Percentiles rank a stretch among this genome's conserved stretches.
These are phyloP conservation scores for Torymus texanus DNA, from an alignment of 2,888 invertebrate species.

Conservation along the genomic window DNA sequence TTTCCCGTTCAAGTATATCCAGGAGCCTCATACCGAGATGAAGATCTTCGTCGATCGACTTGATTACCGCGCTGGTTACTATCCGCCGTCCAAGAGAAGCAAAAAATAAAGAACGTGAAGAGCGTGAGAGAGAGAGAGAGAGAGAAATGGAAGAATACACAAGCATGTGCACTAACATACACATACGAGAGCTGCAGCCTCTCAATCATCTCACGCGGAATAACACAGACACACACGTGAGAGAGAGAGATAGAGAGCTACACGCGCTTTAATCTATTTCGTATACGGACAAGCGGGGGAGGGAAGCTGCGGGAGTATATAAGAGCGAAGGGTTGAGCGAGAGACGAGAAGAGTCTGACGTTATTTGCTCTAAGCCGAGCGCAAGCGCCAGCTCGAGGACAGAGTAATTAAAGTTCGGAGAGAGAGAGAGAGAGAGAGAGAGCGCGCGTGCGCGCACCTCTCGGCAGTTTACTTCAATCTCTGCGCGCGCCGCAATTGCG, in stretches of 20 bases:
- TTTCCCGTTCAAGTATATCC: constrained; percentile 62
- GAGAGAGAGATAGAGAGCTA: too few species aligned
- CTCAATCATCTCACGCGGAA: too few species aligned
- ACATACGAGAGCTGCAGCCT: too few species aligned
- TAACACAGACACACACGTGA: too few species aligned
- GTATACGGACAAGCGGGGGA: not conserved
- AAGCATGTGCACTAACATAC: too few species aligned
- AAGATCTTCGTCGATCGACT: constrained; percentile 60
- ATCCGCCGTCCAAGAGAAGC: constrained; percentile 3
- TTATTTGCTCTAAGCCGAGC: constrained; percentile 52
- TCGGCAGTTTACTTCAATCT: constrained; percentile 58
- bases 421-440: too few species aligned
- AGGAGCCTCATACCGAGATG: constrained; percentile 64
- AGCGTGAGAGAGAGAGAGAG: too few species aligned
- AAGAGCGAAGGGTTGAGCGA: not conserved
- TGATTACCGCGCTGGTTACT: constrained; percentile 55
- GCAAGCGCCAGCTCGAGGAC: constrained; percentile 45
- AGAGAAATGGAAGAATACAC: too few species aligned
- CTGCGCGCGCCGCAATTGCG: constrained; percentile 53
- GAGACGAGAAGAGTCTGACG: constrained; percentile 44
- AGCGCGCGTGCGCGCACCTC: constrained; percentile 42
- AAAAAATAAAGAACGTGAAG: constrained; percentile 3
- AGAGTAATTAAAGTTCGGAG: constrained; percentile 60
- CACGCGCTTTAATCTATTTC: constrained; percentile 33
- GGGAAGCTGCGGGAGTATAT: not conserved